Evolutionary conservation across 30 jellyfish, hydroid and myxozoan genomes (phyloP).

Genomic region (Pseudorhiza aurosa): DNA sequence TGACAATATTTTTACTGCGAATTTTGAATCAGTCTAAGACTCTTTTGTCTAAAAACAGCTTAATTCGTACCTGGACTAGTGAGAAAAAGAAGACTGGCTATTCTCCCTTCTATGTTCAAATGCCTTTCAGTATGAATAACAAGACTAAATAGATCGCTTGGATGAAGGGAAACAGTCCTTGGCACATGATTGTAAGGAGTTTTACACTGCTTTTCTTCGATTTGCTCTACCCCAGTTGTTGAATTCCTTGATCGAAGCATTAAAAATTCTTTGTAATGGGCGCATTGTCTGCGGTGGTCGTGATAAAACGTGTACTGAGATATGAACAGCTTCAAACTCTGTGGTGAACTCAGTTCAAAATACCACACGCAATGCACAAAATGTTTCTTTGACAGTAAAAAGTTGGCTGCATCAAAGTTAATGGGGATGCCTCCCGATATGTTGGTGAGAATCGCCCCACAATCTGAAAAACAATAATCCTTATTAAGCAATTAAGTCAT

Average conservation of each 20-base stretch:
- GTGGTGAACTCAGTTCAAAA: neutral
- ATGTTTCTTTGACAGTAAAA: neutral
- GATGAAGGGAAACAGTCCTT: neutral
- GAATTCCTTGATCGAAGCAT: neutral
- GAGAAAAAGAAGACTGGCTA: neutral
- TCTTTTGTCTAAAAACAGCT: too few relatives aligned
- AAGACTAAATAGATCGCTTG: neutral
- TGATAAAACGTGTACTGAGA: neutral
- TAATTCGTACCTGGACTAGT: neutral
- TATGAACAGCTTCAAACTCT: neutral
- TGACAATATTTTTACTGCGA: too few relatives aligned
- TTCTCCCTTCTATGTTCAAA: neutral
- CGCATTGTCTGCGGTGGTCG: neutral
- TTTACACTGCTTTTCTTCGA: neutral
- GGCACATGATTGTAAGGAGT: neutral
- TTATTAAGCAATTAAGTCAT: too few relatives aligned
- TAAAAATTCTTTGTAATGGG: neutral
- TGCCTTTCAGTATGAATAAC: neutral
- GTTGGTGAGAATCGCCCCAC: slow-evolving; percentile 1
- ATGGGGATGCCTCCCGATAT: neutral
- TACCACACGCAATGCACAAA: slow-evolving; percentile 21
- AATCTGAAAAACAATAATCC: slow-evolving; percentile 4
- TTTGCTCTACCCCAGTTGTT: neutral
- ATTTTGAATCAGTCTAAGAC: too few relatives aligned
- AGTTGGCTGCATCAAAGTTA: neutral